These are phyloP conservation scores for Ditula angustiorana DNA, from an alignment of 2,888 invertebrate species.

Conservation along the genomic window DNA sequence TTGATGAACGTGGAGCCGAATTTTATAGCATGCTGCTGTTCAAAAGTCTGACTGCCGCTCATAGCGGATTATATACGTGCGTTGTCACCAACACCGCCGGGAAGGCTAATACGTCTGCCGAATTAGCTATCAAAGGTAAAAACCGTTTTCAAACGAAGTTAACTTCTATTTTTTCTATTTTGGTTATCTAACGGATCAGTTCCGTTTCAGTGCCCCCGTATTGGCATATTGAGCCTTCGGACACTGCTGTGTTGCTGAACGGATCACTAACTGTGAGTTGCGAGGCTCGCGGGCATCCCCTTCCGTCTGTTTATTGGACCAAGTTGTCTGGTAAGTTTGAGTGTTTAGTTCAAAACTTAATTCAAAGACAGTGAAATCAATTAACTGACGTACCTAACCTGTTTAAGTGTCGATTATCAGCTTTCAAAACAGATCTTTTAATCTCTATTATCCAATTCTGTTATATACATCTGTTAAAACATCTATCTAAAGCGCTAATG, in stretches of 20 bases:
- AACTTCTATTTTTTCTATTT: slow-evolving; percentile 1
- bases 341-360: slow-evolving; percentile 6
- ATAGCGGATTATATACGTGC: slow-evolving; percentile 90
- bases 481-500: neutral
- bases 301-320: slow-evolving; percentile 90
- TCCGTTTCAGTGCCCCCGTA: slow-evolving; percentile 89
- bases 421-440: slow-evolving; percentile 8
- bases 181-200: slow-evolving; percentile 23
- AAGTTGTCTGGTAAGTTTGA: slow-evolving; percentile 86
- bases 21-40: slow-evolving; percentile 90
- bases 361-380: neutral
- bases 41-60: slow-evolving; percentile 88
- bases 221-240: slow-evolving; percentile 91
- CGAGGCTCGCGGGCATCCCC: slow-evolving; percentile 92
- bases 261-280: slow-evolving; percentile 91
- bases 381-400: neutral
- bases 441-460: no score
- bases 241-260: slow-evolving; percentile 90
- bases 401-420: neutral
- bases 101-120: slow-evolving; percentile 89
- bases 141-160: slow-evolving; percentile 11
- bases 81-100: slow-evolving; percentile 90
- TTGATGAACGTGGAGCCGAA: slow-evolving; percentile 89
- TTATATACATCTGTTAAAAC: neutral
- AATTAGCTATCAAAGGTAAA: slow-evolving; percentile 90